Percentiles rank a stretch among this genome's conserved stretches.
Evolutionary conservation across 2,888 invertebrate species (phyloP).

Genomic region (Tetanocera ferruginea): DNA sequence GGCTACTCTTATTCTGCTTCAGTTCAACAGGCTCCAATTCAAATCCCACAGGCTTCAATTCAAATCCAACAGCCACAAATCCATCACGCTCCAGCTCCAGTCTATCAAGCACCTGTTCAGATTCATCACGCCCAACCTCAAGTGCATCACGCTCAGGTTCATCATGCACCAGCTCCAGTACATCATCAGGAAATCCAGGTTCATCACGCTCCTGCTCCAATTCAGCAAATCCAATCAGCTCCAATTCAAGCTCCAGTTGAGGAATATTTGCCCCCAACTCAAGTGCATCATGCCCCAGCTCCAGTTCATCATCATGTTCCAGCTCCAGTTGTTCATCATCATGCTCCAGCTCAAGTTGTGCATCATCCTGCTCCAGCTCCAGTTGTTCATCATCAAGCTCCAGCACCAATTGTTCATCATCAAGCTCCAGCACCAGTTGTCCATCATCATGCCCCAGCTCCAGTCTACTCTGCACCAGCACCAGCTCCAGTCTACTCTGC

Average conservation of each 20-base stretch:
- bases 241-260: not conserved
- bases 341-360: conserved; percentile 31
- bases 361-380: conserved; percentile 1
- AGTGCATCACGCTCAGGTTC: not conserved
- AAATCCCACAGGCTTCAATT: not conserved
- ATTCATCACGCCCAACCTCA: conserved; percentile 29
- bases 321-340: conserved; percentile 27
- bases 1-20: conserved; percentile 8
- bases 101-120: not conserved
- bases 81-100: conserved; percentile 29
- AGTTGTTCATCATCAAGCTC: conserved; percentile 13
- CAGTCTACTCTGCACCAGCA: not conserved
- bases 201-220: conserved; percentile 29
- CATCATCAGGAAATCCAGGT: not conserved
- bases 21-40: not conserved
- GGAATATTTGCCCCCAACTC: conserved; percentile 18
- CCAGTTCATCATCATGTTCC: conserved; percentile 21
- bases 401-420: conserved; percentile 24
- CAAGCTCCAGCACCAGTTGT: conserved; percentile 12
- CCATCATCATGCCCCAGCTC: conserved; percentile 27
- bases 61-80: too few relatives aligned
- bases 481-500: conserved; percentile 17
- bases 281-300: conserved; percentile 4
- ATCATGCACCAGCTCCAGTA: conserved; percentile 4
- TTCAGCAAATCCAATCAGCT: not conserved